These are phyloP conservation scores for Rhinoraja longicauda DNA, from an alignment of 2,797 vertebrate species.

Conservation along the genomic window DNA sequence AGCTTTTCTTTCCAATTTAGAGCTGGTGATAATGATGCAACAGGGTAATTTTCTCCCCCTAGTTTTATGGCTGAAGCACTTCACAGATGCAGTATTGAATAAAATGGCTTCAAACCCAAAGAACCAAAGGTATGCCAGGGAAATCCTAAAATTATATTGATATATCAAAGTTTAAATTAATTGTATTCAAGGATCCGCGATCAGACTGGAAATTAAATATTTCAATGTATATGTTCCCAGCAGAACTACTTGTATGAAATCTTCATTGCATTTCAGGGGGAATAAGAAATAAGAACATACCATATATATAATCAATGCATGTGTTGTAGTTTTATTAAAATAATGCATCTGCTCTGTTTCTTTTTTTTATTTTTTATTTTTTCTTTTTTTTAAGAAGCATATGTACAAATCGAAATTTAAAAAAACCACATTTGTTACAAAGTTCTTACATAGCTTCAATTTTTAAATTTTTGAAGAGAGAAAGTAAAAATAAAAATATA, in stretches of 20 bases:
- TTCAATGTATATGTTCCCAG: background rate
- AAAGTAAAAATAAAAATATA: too few species aligned
- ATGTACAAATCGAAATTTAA: too few species aligned
- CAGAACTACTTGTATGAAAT: too few species aligned
- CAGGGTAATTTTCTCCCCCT: background rate
- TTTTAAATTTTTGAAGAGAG: too few species aligned
- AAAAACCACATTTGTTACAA: too few species aligned
- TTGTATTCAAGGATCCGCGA: background rate
- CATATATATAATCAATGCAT: background rate
- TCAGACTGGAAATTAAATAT: background rate
- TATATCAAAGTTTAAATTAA: background rate
- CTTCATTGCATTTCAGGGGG: background rate
- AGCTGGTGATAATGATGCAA: background rate
- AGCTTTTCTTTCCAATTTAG: background rate
- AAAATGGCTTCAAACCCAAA: background rate
- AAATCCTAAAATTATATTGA: background rate
- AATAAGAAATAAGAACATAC: background rate
- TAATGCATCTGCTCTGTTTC: slow-evolving; percentile 7
- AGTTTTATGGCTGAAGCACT: background rate
- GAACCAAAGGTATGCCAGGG: background rate
- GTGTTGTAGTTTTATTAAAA: background rate
- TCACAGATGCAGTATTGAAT: background rate
- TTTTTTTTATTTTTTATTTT: too few species aligned
- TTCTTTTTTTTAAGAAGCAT: too few species aligned
- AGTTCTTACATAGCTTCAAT: too few species aligned